Conservation (phyloP, 1,140 invertebrate genomes). For the Drosophila leontia region DNA sequence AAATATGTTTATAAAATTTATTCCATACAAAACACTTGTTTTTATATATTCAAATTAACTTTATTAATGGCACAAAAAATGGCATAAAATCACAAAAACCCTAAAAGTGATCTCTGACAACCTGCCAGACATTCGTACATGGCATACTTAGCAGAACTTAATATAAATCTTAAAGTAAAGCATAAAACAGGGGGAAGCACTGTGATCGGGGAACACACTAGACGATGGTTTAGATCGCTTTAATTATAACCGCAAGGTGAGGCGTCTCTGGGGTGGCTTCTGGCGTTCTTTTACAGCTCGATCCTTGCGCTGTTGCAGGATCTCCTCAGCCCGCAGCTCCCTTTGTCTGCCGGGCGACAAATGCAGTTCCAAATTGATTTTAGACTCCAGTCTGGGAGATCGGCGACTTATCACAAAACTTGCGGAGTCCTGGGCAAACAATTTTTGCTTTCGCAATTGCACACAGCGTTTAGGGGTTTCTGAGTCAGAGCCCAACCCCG, state of each 20-base stretch:
- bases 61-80: constrained; percentile 37
- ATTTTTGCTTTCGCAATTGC: constrained; percentile 53
- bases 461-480: constrained; percentile 59
- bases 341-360: constrained; percentile 30
- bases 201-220: constrained; percentile 11
- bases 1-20: too few species aligned
- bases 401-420: constrained; percentile 57
- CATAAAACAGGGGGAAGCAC: constrained; percentile 69
- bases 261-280: constrained; percentile 32
- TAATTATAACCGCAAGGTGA: constrained; percentile 46
- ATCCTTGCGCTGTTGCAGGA: constrained; percentile 31
- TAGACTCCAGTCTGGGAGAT: constrained; percentile 1
- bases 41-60: neutral
- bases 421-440: constrained; percentile 42
- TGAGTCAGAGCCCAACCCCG: neutral
- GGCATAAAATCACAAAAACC: constrained; percentile 5
- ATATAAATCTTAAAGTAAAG: constrained; percentile 43
- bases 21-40: neutral
- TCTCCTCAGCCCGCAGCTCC: constrained; percentile 14
- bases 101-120: constrained; percentile 6
- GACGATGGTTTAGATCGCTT: neutral
- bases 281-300: constrained; percentile 30
- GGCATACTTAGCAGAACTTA: constrained; percentile 57
- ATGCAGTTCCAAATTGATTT: neutral
- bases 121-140: neutral